A percentile compares a stretch with the other conserved stretches of the same genome.
Conservation (phyloP, 1,140 invertebrate species). For the Liolophura sinensis region DNA sequence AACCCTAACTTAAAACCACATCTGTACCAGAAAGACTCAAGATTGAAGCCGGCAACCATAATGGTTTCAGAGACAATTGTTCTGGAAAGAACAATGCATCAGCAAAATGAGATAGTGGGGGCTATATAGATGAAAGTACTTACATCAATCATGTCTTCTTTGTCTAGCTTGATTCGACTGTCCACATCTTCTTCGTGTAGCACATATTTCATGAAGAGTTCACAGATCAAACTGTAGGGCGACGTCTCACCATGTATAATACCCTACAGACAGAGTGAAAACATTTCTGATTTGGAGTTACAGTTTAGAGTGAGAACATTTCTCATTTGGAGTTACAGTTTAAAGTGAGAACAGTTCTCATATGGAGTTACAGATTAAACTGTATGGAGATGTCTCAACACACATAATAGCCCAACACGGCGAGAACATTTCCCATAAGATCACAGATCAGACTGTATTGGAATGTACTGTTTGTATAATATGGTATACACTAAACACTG, state of each 20-base stretch:
- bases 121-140: neutral
- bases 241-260: slow-evolving; percentile 40
- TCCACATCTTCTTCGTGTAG: slow-evolving; percentile 30
- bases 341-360: slow-evolving; percentile 25
- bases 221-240: slow-evolving; percentile 39
- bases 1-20: no score
- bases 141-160: slow-evolving; percentile 47
- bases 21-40: no score
- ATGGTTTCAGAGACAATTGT: no score
- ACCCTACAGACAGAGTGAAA: slow-evolving; percentile 27
- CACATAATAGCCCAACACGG: slow-evolving; percentile 21
- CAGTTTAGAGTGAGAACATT: no score
- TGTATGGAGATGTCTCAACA: slow-evolving; percentile 37
- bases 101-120: neutral
- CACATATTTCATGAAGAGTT: slow-evolving; percentile 34
- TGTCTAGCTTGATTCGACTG: slow-evolving; percentile 25
- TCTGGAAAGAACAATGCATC: no score
- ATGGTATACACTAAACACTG: no score
- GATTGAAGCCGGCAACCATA: no score
- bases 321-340: no score
- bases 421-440: slow-evolving; percentile 29
- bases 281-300: no score
- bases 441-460: slow-evolving; percentile 40
- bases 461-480: no score
- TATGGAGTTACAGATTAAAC: slow-evolving; percentile 37